phyloP scores from a whole-genome alignment of 2,888 invertebrate species.

The Lamellibrachia satsuma region DNA sequence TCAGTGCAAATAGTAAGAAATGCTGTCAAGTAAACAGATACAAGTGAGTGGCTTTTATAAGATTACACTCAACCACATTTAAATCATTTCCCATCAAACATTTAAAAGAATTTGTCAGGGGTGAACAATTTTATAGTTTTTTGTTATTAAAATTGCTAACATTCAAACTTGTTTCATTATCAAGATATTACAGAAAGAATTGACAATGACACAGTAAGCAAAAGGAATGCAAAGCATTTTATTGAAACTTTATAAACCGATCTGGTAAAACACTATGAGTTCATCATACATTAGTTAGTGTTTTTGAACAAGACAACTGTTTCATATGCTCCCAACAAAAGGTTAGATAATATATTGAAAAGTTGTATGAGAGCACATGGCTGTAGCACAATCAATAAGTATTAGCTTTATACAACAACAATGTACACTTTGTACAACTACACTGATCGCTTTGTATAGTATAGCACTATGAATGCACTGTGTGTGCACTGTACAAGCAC shows the following conservation, averaged over 20 bases:
- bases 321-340: background rate
- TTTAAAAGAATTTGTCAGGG: background rate
- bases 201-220: background rate
- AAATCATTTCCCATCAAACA: background rate
- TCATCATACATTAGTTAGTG: background rate
- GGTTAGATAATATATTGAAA: background rate
- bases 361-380: background rate
- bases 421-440: conserved; percentile 12
- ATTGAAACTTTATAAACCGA: background rate
- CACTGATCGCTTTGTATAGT: background rate
- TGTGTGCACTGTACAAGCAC: background rate
- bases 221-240: background rate
- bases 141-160: background rate
- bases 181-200: background rate
- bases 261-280: background rate
- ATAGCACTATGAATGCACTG: no score
- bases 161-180: background rate
- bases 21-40: background rate
- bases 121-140: background rate
- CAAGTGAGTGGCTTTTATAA: background rate
- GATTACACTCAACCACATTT: background rate
- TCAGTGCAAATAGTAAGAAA: conserved; percentile 18
- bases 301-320: background rate
- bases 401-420: background rate
- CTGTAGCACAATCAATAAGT: background rate